Conservation (phyloP, 2,888 invertebrate species). For the Watsonalla binaria region DNA sequence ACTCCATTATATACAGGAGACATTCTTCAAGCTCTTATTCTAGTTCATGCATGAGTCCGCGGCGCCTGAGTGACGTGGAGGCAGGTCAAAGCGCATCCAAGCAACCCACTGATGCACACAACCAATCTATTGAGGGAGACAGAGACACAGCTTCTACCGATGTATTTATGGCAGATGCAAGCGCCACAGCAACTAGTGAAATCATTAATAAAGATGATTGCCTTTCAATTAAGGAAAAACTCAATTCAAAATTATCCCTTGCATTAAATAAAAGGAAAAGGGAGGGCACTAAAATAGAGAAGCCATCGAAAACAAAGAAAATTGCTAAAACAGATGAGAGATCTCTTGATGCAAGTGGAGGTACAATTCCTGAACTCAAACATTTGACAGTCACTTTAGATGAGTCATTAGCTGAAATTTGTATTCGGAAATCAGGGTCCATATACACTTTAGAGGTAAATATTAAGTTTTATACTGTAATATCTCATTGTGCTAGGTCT, state of each 20-base stretch:
- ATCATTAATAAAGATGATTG: conserved; percentile 67
- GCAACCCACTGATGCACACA: conserved; percentile 22
- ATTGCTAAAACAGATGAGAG: conserved; percentile 31
- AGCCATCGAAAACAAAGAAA: conserved; percentile 56
- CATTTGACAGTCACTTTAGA: conserved; percentile 51
- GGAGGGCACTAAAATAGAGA: conserved; percentile 51
- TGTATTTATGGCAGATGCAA: conserved; percentile 35
- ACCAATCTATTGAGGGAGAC: conserved; percentile 10
- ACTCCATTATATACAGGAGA: conserved; percentile 88
- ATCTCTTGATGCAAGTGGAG: conserved; percentile 12
- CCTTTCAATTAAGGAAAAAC: conserved; percentile 65
- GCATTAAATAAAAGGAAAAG: conserved; percentile 69
- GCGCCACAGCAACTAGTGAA: conserved; percentile 30
- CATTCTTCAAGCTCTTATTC: conserved; percentile 92
- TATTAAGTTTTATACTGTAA: conserved; percentile 1
- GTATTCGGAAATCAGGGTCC: conserved; percentile 46
- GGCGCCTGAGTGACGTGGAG: conserved; percentile 78
- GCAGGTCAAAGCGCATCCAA: conserved; percentile 23
- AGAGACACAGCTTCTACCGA: conserved; percentile 18
- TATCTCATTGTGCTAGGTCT: too few relatives aligned
- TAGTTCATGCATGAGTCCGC: conserved; percentile 82
- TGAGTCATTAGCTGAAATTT: conserved; percentile 58
- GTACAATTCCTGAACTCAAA: conserved; percentile 30
- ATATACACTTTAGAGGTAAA: conserved; percentile 53
- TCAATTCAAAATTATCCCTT: conserved; percentile 64